Conservation (phyloP, 2,113 vertebrate species). For the Bombycilla garrulus region DNA sequence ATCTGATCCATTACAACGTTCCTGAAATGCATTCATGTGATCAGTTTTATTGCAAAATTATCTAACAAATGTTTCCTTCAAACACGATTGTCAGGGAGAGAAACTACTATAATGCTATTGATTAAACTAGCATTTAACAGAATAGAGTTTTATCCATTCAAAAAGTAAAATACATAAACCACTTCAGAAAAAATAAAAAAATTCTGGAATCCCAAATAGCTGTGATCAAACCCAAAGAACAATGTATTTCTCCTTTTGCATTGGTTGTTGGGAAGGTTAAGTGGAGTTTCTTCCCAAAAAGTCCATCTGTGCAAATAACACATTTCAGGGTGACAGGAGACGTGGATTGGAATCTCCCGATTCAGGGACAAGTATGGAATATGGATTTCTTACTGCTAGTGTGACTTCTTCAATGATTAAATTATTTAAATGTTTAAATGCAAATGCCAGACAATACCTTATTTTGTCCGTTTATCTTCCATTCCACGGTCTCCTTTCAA, state of each 20-base stretch:
- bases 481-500: neutral
- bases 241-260: neutral
- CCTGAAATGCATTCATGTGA: neutral
- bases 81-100: neutral
- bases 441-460: neutral
- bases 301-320: neutral
- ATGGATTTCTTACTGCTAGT: neutral
- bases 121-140: neutral
- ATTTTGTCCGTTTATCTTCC: neutral
- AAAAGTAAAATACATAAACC: neutral
- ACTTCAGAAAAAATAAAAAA: neutral
- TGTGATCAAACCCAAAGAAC: neutral
- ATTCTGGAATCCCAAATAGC: neutral
- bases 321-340: neutral
- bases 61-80: neutral
- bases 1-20: neutral
- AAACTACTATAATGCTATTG: neutral
- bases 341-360: neutral
- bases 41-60: neutral
- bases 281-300: neutral
- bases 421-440: neutral
- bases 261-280: neutral
- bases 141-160: neutral
- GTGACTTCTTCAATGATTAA: neutral
- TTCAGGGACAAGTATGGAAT: neutral